Evolutionary conservation across 2,113 vertebrate genomes (phyloP), one percentile per base, ranked within the genome.

Genomic region (Phalacrocorax carbo): DNA sequence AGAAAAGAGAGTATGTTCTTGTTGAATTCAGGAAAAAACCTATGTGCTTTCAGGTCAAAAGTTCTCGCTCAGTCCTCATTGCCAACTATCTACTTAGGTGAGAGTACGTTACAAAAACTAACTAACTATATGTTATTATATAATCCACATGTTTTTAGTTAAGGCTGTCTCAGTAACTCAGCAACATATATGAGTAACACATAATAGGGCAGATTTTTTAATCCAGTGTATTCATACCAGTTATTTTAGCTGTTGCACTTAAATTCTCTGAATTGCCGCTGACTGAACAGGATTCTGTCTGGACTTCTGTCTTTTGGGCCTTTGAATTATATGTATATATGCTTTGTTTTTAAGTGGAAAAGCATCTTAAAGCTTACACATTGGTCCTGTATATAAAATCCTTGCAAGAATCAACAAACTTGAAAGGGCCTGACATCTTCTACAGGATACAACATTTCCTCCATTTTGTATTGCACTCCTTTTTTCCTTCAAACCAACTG

Each of bases 71-170:
- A 75, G 49, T 85, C 34, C n/a, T 94, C 5, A 0, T 64, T 95
- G 81, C 90, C 80, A 90, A 36, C 95, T 93, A 90, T 71, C 69
- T 86, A 36, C 82, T 93, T 93, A 94, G 55, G 86, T 92, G 61
- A 81, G 72, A 55, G n/a, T 60, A 60, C 36, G 7, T 94, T 96
- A 64, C 48, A 64, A 64, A 93, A 90, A 12, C n/a, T 13, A 86
- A 90, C 86, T 65, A 81, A 81, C 55, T 49, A 7, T 20, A 48
- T 69, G 64, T 90, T 88, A 52, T 75, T 88, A 83, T 81, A 71
- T 86, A 92, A 90, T 83, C 76, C 76, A 69, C 40, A 27, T 92
- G 90, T 44, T 94, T 93, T 88, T 77, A 69, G 93, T 93, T 96
- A 90, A 93, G 54, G 32, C 80, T 73, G 29, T 88, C 62, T 62